Evolutionary conservation across 2,113 vertebrate genomes (phyloP).

Genomic region (Alligator sinensis): DNA sequence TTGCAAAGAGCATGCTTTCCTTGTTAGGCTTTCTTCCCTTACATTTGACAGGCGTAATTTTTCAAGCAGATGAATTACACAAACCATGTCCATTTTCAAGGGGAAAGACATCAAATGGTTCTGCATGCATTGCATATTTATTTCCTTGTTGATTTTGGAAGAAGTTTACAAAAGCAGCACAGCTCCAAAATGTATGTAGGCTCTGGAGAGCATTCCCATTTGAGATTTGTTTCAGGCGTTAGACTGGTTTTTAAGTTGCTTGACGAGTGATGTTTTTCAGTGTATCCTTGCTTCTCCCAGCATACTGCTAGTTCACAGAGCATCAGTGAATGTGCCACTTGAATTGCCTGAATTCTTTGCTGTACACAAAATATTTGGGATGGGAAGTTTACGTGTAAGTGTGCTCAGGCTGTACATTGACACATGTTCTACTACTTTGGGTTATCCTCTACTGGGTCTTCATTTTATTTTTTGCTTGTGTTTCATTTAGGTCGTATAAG

Average conservation of each 20-base stretch:
- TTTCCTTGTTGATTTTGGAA: too few relatives aligned
- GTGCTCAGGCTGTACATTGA: neutral
- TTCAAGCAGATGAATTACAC: too few relatives aligned
- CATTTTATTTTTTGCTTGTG: slow-evolving; percentile 14
- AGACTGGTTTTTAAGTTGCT: neutral
- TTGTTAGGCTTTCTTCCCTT: too few relatives aligned
- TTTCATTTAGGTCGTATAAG: slow-evolving; percentile 88
- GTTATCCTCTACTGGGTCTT: neutral
- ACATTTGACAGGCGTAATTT: too few relatives aligned
- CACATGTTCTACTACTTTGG: neutral
- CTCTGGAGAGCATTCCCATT: neutral
- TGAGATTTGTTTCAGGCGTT: neutral
- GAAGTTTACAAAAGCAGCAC: neutral
- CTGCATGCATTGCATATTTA: too few relatives aligned
- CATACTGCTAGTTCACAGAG: neutral
- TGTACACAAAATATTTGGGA: neutral
- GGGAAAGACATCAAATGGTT: too few relatives aligned
- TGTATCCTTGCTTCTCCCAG: neutral
- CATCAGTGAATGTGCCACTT: neutral
- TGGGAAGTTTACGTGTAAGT: neutral
- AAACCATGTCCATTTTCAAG: too few relatives aligned
- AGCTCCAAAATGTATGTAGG: neutral
- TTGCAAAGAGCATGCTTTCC: too few relatives aligned
- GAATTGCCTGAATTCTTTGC: neutral
- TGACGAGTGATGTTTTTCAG: neutral